Evolutionary conservation across 1,140 invertebrate species (phyloP).

Genomic region (Pseudachorutes palmiensis): DNA sequence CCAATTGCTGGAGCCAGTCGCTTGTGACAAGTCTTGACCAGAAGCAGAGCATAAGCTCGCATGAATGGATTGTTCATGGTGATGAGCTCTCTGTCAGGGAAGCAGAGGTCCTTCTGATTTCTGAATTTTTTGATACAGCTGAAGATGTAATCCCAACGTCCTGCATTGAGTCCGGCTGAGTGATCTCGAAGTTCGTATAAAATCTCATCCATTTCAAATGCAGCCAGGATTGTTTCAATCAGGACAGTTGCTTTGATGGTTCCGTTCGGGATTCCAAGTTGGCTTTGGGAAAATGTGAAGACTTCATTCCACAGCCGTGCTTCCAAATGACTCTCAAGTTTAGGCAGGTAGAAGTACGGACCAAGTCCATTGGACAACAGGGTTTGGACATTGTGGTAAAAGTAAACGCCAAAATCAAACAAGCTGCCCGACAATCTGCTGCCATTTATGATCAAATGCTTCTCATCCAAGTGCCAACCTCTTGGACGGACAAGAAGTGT

Average conservation of each 20-base stretch:
- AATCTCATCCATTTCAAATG: constrained; percentile 62
- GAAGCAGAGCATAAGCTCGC: constrained; percentile 53
- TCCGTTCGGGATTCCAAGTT: constrained; percentile 48
- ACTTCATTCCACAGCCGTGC: constrained; percentile 61
- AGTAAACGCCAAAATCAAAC: constrained; percentile 60
- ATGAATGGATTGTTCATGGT: constrained; percentile 58
- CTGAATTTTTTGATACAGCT: constrained; percentile 58
- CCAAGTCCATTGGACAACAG: constrained; percentile 51
- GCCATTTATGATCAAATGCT: constrained; percentile 44
- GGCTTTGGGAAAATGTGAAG: constrained; percentile 55
- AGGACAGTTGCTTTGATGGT: constrained; percentile 62
- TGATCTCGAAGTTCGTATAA: constrained; percentile 57
- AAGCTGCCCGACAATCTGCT: constrained; percentile 45
- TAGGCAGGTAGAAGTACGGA: constrained; percentile 60
- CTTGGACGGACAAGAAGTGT: constrained; percentile 42
- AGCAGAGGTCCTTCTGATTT: constrained; percentile 52
- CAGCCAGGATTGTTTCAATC: constrained; percentile 62
- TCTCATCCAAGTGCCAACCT: constrained; percentile 47
- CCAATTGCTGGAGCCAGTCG: constrained; percentile 57
- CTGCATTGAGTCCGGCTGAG: constrained; percentile 62
- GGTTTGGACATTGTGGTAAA: constrained; percentile 56
- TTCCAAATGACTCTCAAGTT: constrained; percentile 53
- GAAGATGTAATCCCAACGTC: constrained; percentile 60
- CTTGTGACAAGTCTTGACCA: constrained; percentile 55
- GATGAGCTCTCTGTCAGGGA: constrained; percentile 61